Percentiles rank a stretch among this genome's conserved stretches.
phyloP scores from a whole-genome alignment of 2,888 invertebrate species.

The Nesidiocoris tenuis region DNA sequence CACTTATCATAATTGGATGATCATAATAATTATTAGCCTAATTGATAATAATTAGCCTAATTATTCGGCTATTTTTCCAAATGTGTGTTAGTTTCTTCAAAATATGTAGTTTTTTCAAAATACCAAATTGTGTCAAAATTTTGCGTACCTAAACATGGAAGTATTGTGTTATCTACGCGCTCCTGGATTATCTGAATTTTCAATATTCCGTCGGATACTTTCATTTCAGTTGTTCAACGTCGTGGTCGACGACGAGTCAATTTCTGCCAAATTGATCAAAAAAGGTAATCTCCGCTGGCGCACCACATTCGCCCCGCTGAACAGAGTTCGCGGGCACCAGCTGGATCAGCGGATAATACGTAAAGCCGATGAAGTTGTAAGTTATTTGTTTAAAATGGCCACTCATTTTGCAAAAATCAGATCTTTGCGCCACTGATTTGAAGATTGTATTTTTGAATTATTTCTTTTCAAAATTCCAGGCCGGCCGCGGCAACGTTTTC shows the following conservation, averaged over 20 bases:
- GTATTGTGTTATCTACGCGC: too few species aligned
- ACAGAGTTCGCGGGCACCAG: constrained; percentile 67
- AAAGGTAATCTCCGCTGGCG: constrained; percentile 75
- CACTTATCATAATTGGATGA: not conserved
- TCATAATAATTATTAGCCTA: not conserved
- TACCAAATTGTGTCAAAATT: too few species aligned
- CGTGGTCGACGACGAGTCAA: constrained; percentile 81
- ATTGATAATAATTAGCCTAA: too few species aligned
- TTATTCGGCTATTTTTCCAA: too few species aligned
- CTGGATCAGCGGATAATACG: constrained; percentile 64
- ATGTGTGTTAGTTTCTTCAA: not conserved
- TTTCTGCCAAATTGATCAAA: constrained; percentile 81
- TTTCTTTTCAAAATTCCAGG: constrained; percentile 55
- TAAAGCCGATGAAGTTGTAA: constrained; percentile 62
- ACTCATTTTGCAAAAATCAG: too few species aligned
- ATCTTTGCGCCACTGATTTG: too few species aligned
- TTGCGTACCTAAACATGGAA: too few species aligned
- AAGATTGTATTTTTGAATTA: too few species aligned
- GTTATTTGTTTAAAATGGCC: not conserved
- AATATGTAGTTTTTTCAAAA: not conserved
- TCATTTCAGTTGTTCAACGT: constrained; percentile 78
- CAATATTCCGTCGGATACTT: too few species aligned
- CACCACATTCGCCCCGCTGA: constrained; percentile 87
- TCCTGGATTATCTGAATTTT: too few species aligned
- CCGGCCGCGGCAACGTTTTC: constrained; percentile 77